These are phyloP conservation scores for Nylanderia fulva DNA, from an alignment of 1,140 invertebrate species.

Conservation along the genomic window DNA sequence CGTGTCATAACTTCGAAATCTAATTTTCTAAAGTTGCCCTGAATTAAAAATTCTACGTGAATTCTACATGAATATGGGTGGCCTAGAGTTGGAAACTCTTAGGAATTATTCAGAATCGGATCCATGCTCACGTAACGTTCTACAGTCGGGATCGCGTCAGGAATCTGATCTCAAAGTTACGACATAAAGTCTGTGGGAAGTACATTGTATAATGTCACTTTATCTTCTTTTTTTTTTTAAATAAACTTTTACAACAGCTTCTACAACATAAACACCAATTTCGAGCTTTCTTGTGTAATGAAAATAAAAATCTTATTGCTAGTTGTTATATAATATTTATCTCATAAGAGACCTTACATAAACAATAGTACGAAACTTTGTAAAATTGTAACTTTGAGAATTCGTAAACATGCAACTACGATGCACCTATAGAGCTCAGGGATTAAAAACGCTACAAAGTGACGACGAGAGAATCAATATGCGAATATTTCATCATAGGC, in stretches of 20 bases:
- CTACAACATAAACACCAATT: neutral
- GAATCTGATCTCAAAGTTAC: constrained; percentile 43
- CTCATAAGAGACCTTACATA: too few relatives aligned
- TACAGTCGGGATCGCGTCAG: constrained; percentile 27
- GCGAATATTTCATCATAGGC: neutral
- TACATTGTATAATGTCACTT: constrained; percentile 9
- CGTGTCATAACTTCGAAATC: constrained; percentile 41
- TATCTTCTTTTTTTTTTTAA: neutral
- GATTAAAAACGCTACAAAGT: neutral
- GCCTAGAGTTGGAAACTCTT: constrained; percentile 34
- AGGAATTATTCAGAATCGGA: constrained; percentile 50
- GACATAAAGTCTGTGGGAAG: constrained; percentile 11
- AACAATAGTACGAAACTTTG: too few relatives aligned
- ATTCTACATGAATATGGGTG: constrained; percentile 40
- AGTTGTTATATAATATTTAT: neutral
- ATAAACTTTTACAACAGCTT: neutral
- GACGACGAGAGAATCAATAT: constrained; percentile 7
- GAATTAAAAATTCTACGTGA: constrained; percentile 57
- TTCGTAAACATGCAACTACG: neutral
- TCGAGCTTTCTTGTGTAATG: neutral
- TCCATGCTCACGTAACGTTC: constrained; percentile 33
- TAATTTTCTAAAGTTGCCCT: constrained; percentile 39
- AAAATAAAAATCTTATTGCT: neutral
- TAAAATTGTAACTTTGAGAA: neutral
- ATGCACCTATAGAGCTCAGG: neutral